Conservation (phyloP, 2,888 invertebrate species). For the Chloroclysta siterata region DNA sequence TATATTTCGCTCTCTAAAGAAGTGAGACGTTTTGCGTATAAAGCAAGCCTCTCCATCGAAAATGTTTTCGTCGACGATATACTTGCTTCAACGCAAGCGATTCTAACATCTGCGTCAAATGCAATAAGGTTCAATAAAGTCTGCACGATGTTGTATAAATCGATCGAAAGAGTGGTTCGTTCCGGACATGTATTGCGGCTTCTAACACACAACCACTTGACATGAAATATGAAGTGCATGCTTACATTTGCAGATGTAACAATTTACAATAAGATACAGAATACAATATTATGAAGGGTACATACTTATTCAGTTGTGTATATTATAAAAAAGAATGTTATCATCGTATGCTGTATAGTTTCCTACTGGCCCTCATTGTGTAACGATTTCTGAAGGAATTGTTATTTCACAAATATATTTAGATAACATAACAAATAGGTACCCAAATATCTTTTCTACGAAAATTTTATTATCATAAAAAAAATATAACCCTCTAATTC, state of each 20-base stretch:
- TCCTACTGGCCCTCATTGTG: too few relatives aligned
- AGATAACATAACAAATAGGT: too few relatives aligned
- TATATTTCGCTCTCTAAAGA: conserved; percentile 50
- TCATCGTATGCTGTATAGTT: too few relatives aligned
- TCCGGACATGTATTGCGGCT: conserved; percentile 51
- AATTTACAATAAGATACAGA: conserved; percentile 1
- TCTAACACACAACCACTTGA: conserved; percentile 26
- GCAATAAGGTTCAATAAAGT: conserved; percentile 41
- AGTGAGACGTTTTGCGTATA: conserved; percentile 53
- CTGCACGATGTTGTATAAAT: conserved; percentile 43
- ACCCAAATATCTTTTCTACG: too few relatives aligned
- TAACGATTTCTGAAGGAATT: too few relatives aligned
- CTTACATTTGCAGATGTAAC: conserved; percentile 15
- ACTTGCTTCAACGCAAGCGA: conserved; percentile 31
- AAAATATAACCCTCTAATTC: too few relatives aligned
- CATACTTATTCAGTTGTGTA: neutral
- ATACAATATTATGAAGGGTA: too few relatives aligned
- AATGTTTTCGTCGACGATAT: conserved; percentile 55
- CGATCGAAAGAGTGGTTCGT: conserved; percentile 55
- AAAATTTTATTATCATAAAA: too few relatives aligned
- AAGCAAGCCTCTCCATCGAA: conserved; percentile 53
- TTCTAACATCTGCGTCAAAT: conserved; percentile 2
- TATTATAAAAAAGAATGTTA: too few relatives aligned
- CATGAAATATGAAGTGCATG: conserved; percentile 24
- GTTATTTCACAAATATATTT: too few relatives aligned